Evolutionary conservation across 2,888 invertebrate genomes (phyloP).

Genomic region (Sminthurinus aureus): DNA sequence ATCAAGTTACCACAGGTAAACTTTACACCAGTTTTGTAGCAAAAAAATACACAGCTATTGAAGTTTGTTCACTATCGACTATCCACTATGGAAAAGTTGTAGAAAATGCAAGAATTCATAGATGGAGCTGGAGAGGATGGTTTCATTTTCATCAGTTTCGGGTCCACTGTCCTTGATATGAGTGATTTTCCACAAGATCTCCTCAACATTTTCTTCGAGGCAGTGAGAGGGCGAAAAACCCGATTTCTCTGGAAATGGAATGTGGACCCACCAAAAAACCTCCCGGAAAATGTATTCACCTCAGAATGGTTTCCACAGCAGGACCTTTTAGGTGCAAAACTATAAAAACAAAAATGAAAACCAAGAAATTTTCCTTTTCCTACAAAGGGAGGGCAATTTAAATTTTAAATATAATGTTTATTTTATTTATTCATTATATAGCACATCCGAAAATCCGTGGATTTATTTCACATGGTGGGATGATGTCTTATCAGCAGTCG

Average conservation of each 20-base stretch:
- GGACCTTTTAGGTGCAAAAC: conserved; percentile 47
- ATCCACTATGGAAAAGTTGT: neutral
- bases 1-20: neutral
- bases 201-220: conserved; percentile 24
- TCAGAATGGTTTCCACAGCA: conserved; percentile 58
- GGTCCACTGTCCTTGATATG: conserved; percentile 40
- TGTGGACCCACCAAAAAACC: conserved; percentile 39
- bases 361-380: neutral
- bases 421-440: conserved; percentile 54
- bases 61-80: neutral
- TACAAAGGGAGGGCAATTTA: too few species aligned
- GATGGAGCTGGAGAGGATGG: conserved; percentile 37
- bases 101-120: conserved; percentile 30
- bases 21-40: neutral
- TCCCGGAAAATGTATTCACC: conserved; percentile 53
- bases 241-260: conserved; percentile 60
- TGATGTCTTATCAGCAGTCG: conserved; percentile 72
- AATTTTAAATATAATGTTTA: neutral
- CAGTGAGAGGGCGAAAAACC: conserved; percentile 33
- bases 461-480: conserved; percentile 74
- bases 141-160: conserved; percentile 53
- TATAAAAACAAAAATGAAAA: neutral
- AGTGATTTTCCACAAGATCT: conserved; percentile 32
- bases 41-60: neutral
- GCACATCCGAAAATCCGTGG: conserved; percentile 68